Conservation (phyloP, 2,113 vertebrate genomes). For the Prinia subflava region DNA sequence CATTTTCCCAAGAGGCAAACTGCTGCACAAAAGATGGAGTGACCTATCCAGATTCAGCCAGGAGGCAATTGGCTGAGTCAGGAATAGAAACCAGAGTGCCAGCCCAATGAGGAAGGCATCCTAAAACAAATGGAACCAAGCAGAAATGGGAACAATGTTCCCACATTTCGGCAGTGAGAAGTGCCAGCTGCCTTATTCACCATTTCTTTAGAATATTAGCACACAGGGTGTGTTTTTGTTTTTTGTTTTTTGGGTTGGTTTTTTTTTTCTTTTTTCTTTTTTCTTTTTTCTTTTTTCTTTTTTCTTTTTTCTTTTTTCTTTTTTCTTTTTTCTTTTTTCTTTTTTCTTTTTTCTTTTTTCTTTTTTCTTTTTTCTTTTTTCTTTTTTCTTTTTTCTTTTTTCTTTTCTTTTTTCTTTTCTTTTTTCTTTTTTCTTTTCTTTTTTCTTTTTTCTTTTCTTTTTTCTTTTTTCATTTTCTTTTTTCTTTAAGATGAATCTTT, state of each 20-base stretch:
- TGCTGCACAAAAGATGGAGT: constrained; percentile 9
- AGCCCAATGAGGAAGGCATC: neutral
- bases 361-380: too few species aligned
- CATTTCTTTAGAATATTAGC: neutral
- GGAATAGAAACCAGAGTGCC: neutral
- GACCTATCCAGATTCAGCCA: constrained; percentile 13
- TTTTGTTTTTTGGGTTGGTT: neutral
- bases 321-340: too few species aligned
- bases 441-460: neutral
- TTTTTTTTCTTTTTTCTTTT: neutral
- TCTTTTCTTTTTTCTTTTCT: too few species aligned
- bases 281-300: too few species aligned
- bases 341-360: too few species aligned
- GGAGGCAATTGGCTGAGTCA: constrained; percentile 9
- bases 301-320: too few species aligned
- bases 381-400: too few species aligned
- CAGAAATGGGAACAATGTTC: neutral
- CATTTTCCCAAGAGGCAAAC: neutral
- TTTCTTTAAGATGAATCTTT: neutral
- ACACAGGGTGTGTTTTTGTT: too few species aligned
- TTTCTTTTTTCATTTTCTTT: neutral
- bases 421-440: too few species aligned
- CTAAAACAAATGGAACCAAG: neutral
- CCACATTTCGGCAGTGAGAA: neutral
- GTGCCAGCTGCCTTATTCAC: neutral